phyloP scores from a whole-genome alignment of 1,140 invertebrate genomes.

The Meloidogyne hapla region DNA sequence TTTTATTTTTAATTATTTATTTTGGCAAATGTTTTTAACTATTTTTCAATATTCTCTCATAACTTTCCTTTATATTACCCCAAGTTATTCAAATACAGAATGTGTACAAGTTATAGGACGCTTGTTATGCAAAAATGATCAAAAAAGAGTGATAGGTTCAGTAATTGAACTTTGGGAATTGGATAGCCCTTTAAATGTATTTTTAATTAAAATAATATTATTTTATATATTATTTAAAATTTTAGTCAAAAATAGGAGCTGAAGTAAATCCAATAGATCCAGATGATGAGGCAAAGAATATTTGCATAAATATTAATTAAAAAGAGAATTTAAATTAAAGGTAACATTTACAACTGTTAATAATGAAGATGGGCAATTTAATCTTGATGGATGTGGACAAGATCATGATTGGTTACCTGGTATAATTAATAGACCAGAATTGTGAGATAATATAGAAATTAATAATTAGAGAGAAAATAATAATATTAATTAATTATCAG shows the following conservation, averaged over 20 bases:
- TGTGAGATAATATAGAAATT: neutral
- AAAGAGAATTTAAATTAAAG: neutral
- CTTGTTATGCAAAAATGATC: slow-evolving; percentile 41
- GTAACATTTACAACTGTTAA: slow-evolving; percentile 34
- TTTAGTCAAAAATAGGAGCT: neutral
- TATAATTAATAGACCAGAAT: neutral
- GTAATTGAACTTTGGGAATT: slow-evolving; percentile 46
- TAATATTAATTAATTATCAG: neutral
- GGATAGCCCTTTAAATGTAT: slow-evolving; percentile 41
- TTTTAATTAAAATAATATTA: slow-evolving; percentile 17
- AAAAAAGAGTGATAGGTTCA: slow-evolving; percentile 34
- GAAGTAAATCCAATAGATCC: slow-evolving; percentile 42
- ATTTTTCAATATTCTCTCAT: neutral
- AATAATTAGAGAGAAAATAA: neutral
- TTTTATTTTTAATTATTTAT: too few relatives aligned
- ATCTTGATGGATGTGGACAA: slow-evolving; percentile 40
- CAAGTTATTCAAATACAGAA: slow-evolving; percentile 30
- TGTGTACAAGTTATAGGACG: slow-evolving; percentile 47
- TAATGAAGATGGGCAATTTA: slow-evolving; percentile 31
- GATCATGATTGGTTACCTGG: slow-evolving; percentile 35
- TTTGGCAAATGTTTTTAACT: too few relatives aligned
- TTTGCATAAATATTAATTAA: too few relatives aligned
- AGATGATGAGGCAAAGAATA: slow-evolving; percentile 40
- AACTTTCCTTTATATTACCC: neutral
- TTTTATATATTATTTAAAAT: neutral